phyloP scores from a whole-genome alignment of 2,797 vertebrate genomes.

The Tympanoctomys barrerae region DNA sequence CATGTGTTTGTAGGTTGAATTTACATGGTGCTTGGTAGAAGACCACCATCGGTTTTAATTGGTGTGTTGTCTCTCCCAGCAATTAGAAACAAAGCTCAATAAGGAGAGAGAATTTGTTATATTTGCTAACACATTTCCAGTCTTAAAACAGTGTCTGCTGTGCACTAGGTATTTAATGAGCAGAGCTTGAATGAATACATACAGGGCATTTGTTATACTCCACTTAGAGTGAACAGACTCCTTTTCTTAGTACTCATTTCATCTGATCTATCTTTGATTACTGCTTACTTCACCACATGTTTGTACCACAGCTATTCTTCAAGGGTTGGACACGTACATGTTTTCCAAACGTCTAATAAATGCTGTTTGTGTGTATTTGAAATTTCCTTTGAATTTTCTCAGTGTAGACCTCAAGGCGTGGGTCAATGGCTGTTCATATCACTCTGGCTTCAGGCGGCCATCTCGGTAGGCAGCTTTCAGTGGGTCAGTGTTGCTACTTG shows the following conservation, averaged over 20 bases:
- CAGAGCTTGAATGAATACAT: neutral
- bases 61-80: neutral
- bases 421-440: neutral
- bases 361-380: neutral
- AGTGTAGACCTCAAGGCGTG: neutral
- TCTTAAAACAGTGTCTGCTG: neutral
- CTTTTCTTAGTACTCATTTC: neutral
- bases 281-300: neutral
- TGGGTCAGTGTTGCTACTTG: neutral
- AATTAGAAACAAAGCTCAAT: conserved; percentile 14
- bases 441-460: neutral
- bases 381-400: conserved; percentile 1
- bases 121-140: neutral
- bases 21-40: conserved; percentile 13
- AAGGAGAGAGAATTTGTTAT: neutral
- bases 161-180: neutral
- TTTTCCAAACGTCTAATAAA: neutral
- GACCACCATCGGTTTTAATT: conserved; percentile 21
- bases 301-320: neutral
- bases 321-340: neutral
- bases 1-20: neutral
- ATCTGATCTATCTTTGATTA: conserved; percentile 25
- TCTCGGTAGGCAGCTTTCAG: conserved; percentile 28
- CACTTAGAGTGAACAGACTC: neutral
- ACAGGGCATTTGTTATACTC: neutral